Evolutionary conservation across 2,113 vertebrate species (phyloP), one percentile per base, ranked within the genome.

Genomic region (Fulica atra): DNA sequence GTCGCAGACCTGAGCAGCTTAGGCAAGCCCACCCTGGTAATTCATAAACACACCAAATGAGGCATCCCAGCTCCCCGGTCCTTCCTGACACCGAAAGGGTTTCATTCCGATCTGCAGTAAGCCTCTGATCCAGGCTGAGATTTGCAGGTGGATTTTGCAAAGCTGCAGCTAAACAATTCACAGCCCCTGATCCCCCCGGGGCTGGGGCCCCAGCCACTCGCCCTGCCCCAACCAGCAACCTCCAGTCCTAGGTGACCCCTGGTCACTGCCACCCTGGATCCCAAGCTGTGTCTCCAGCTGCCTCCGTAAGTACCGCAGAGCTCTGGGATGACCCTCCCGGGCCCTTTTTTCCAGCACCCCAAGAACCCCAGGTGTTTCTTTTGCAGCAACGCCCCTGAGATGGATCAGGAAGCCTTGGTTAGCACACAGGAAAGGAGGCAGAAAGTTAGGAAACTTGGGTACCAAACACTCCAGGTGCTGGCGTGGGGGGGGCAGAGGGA

Each of bases 91-190:
- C 83, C 2, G 78, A 93, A 96, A 95, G 95, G 91, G 77, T 96
- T 95, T 89, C 95, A 84, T 91, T 95, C 77, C 64, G 83, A 56
- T 84, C 70, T 86, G 86, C 83, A 81, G 20, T 97, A 97, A 97
- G 93, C 94, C 81, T 84, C 96, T 96, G 96, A 96, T 73, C 73
- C 96, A 60, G 94, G 94, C 92, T 3, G 92, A 95, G 95, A 96
- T 95, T 97, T 97, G 81, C 81, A 84, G 89, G 89, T 97, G 95
- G 95, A 96, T 96, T 97, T 93, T 95, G 86, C 94, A 97, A 96
- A 97, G 88, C 95, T 1, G 42, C 33, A 26, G 69, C 91, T 76
- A 60, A 93, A 91, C 76, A 77, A 84, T 54, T 92, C 9, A 1
- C 95, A 92, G 61, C 54, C 60, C 35, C 91, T 91, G 73, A 92